A percentile compares a stretch with the other conserved stretches of the same genome.
phyloP scores from a whole-genome alignment of 2,888 invertebrate genomes.

The Tachina fera region DNA sequence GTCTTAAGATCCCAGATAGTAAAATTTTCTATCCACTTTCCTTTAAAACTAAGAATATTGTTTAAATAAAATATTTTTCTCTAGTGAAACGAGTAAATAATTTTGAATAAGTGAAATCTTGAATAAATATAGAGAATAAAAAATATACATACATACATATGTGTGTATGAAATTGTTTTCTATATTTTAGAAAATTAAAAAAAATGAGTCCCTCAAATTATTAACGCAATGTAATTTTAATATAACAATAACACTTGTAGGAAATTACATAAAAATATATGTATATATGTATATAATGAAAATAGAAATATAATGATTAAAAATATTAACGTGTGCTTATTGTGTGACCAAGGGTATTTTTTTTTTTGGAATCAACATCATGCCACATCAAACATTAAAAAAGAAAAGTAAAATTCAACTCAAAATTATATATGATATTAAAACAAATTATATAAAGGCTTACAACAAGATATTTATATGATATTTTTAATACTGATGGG shows the following conservation, averaged over 20 bases:
- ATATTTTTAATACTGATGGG: constrained; percentile 76
- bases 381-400: constrained; percentile 76
- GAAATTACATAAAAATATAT: too few species aligned
- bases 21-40: too few species aligned
- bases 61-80: too few species aligned
- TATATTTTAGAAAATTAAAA: background rate
- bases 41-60: too few species aligned
- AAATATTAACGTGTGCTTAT: constrained; percentile 62
- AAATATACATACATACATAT: too few species aligned
- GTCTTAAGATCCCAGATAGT: too few species aligned
- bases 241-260: constrained; percentile 30
- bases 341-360: constrained; percentile 71
- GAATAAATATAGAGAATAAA: too few species aligned
- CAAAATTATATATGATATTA: constrained; percentile 60
- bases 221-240: constrained; percentile 30
- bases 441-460: constrained; percentile 63
- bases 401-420: constrained; percentile 71
- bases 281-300: constrained; percentile 26
- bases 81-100: too few species aligned
- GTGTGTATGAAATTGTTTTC: background rate
- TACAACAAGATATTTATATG: constrained; percentile 72
- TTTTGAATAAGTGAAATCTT: too few species aligned
- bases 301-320: constrained; percentile 45
- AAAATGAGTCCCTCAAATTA: constrained; percentile 19
- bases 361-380: constrained; percentile 72